Conservation (phyloP, 2,113 vertebrate genomes). For the Chascanopsetta lugubris region DNA sequence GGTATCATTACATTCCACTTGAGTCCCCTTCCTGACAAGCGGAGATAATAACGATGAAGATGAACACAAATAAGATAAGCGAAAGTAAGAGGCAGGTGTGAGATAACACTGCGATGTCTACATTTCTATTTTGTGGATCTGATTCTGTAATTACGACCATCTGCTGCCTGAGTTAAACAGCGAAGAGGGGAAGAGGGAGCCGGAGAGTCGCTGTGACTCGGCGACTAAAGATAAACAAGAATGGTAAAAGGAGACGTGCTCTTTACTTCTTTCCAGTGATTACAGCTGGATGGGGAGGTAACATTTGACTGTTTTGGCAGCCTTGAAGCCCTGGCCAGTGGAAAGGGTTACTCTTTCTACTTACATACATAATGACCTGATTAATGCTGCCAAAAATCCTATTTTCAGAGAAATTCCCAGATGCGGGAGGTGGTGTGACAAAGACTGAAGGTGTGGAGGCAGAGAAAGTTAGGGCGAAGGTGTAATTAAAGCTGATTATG, state of each 20-base stretch:
- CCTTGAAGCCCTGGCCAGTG: not conserved
- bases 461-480: slow-evolving; percentile 53
- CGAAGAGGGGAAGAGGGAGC: slow-evolving; percentile 23
- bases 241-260: slow-evolving; percentile 4
- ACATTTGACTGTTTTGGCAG: slow-evolving; percentile 2
- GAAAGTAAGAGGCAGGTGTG: slow-evolving; percentile 39
- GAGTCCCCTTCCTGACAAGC: slow-evolving; percentile 36
- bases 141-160: slow-evolving; percentile 60
- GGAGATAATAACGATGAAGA: slow-evolving; percentile 39
- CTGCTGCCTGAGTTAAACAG: slow-evolving; percentile 33
- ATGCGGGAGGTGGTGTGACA: slow-evolving; percentile 23
- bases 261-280: slow-evolving; percentile 25
- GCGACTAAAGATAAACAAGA: slow-evolving; percentile 38
- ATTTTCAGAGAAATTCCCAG: slow-evolving; percentile 1
- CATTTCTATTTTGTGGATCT: slow-evolving; percentile 42
- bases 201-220: slow-evolving; percentile 13
- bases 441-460: slow-evolving; percentile 36
- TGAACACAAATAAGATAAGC: slow-evolving; percentile 48
- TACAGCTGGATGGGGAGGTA: slow-evolving; percentile 1
- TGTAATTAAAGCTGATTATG: slow-evolving; percentile 73
- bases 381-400: not conserved
- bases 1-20: slow-evolving; percentile 53
- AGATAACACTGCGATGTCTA: slow-evolving; percentile 17
- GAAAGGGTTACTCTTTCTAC: not conserved
- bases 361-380: not conserved